Percentiles rank a stretch among this genome's conserved stretches.
These are phyloP conservation scores for Emesis furor DNA, from an alignment of 2,888 invertebrate species.

Conservation along the genomic window DNA sequence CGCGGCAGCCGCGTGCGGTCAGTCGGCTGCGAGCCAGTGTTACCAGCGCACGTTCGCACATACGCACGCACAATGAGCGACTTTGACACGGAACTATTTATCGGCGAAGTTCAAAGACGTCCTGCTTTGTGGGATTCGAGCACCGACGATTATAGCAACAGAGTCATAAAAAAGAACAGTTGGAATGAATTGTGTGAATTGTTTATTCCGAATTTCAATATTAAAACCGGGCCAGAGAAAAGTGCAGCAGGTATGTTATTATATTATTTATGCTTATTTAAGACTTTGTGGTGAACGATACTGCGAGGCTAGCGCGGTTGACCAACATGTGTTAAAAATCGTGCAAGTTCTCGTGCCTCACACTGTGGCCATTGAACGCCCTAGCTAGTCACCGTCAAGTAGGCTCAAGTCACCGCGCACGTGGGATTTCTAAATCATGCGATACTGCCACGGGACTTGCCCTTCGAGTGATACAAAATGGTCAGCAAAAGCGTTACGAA, in stretches of 20 bases:
- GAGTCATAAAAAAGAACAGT: slow-evolving; percentile 7
- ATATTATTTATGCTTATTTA: not conserved
- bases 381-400: too few species aligned
- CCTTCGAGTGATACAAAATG: slow-evolving; percentile 28
- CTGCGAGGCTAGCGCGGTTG: not conserved
- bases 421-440: slow-evolving; percentile 17
- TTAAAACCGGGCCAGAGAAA: slow-evolving; percentile 10
- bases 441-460: slow-evolving; percentile 27
- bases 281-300: not conserved
- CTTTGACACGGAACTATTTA: not conserved
- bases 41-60: slow-evolving; percentile 8
- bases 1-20: not conserved
- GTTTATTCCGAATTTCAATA: slow-evolving; percentile 26
- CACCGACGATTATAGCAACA: slow-evolving; percentile 25
- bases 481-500: slow-evolving; percentile 25
- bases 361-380: too few species aligned
- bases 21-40: slow-evolving; percentile 2
- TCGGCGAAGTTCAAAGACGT: not conserved
- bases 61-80: not conserved
- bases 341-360: too few species aligned
- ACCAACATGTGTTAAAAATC: slow-evolving; percentile 2
- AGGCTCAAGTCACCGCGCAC: slow-evolving; percentile 1
- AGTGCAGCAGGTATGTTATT: slow-evolving; percentile 17
- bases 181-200: slow-evolving; percentile 16
- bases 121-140: slow-evolving; percentile 23